Evolutionary conservation across 2,888 invertebrate genomes (phyloP).

Genomic region (Malachius bipustulatus): DNA sequence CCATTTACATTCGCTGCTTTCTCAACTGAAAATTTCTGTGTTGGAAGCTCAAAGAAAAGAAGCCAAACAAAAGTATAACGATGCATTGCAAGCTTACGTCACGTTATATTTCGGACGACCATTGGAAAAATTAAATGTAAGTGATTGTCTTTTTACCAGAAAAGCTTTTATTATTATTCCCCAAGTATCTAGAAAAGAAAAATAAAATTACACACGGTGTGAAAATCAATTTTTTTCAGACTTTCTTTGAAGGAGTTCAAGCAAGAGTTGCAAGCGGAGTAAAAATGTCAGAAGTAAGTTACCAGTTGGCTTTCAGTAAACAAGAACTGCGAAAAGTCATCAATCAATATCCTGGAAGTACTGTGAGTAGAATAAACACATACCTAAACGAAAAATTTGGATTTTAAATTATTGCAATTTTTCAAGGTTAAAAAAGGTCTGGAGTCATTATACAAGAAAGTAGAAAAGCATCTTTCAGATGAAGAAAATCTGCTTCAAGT

Average conservation of each 20-base stretch:
- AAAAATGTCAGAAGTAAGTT: slow-evolving; percentile 94
- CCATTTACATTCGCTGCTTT: slow-evolving; percentile 75
- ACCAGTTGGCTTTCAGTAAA: slow-evolving; percentile 94
- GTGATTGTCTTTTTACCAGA: no score
- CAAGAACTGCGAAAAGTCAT: slow-evolving; percentile 92
- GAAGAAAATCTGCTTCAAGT: slow-evolving; percentile 90
- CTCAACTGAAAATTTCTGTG: slow-evolving; percentile 79
- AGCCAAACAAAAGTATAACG: slow-evolving; percentile 79
- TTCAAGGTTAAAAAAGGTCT: slow-evolving; percentile 78
- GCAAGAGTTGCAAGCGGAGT: slow-evolving; percentile 87
- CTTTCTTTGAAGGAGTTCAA: slow-evolving; percentile 95
- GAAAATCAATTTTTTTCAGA: slow-evolving; percentile 54
- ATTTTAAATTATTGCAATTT: slow-evolving; percentile 6
- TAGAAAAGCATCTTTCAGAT: slow-evolving; percentile 94
- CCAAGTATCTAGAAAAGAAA: no score
- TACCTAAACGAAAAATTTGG: not conserved
- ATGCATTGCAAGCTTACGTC: slow-evolving; percentile 83
- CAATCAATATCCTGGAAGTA: slow-evolving; percentile 79
- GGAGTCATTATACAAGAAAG: slow-evolving; percentile 86
- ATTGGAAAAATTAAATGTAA: slow-evolving; percentile 78
- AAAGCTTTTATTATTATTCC: no score
- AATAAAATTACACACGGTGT: no score
- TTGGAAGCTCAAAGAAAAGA: slow-evolving; percentile 82
- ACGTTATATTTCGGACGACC: slow-evolving; percentile 90
- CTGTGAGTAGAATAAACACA: slow-evolving; percentile 22